Evolutionary conservation across 64 coral and sea anemone species (phyloP).

Genomic region (Astreopora myriophthalma): DNA sequence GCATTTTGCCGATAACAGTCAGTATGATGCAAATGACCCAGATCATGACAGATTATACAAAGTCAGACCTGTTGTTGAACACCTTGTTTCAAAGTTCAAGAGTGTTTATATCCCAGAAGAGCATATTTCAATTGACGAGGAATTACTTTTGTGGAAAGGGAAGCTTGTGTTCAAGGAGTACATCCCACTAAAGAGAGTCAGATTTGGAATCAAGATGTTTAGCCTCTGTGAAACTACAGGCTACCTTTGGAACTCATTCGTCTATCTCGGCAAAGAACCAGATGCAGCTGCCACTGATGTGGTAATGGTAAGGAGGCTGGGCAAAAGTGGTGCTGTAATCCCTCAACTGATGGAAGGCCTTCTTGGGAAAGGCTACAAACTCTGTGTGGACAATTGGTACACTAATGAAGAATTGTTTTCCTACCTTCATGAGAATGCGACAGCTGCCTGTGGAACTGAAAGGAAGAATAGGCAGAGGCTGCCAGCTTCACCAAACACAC

Average conservation of each 20-base stretch:
- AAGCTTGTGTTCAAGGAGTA: slow-evolving; percentile 15
- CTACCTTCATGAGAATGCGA: slow-evolving; percentile 23
- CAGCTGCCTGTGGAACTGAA: slow-evolving; percentile 28
- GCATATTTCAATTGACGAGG: no score
- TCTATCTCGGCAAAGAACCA: slow-evolving; percentile 3
- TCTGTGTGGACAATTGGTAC: slow-evolving; percentile 58
- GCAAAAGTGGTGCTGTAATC: no score
- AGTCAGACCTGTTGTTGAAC: not conserved
- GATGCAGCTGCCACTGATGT: not conserved
- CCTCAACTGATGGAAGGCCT: slow-evolving; percentile 21
- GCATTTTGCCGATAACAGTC: no score
- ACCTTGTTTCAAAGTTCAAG: not conserved
- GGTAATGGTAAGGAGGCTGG: no score
- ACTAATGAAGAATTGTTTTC: not conserved
- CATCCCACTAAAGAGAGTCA: not conserved
- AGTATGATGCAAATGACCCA: slow-evolving; percentile 28
- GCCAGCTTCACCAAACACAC: not conserved
- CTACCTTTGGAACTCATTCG: no score
- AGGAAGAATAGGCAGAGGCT: not conserved
- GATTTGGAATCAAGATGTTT: no score
- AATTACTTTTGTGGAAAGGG: no score
- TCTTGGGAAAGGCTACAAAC: not conserved
- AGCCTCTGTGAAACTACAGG: no score
- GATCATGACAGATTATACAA: not conserved
- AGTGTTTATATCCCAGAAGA: not conserved